These are phyloP conservation scores for Eubucco bourcierii DNA, from an alignment of 2,113 vertebrate species.

Conservation along the genomic window DNA sequence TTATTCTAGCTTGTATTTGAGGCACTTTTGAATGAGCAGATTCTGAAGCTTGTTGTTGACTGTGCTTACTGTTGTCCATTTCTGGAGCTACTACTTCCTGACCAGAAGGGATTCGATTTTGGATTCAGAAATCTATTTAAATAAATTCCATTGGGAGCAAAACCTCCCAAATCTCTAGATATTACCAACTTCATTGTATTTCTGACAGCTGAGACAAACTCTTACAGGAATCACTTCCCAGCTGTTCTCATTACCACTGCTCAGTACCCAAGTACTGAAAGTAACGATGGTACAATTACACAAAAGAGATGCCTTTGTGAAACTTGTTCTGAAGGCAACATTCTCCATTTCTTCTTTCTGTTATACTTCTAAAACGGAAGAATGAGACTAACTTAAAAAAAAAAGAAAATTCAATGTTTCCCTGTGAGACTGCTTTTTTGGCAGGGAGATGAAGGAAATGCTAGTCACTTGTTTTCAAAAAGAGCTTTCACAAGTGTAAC, in stretches of 20 bases:
- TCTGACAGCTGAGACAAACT: not conserved
- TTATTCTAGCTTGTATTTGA: not conserved
- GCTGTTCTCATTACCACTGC: not conserved
- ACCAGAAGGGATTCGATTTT: not conserved
- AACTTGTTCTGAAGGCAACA: not conserved
- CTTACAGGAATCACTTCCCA: not conserved
- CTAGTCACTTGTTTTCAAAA: not conserved
- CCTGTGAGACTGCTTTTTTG: not conserved
- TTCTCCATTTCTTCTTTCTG: not conserved
- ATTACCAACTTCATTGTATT: not conserved
- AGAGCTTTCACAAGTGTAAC: not conserved
- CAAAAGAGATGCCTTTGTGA: not conserved
- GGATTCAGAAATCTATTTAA: not conserved
- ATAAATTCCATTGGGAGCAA: not conserved
- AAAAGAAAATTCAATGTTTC: not conserved
- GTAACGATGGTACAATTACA: not conserved
- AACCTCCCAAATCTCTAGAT: not conserved
- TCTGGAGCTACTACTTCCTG: not conserved
- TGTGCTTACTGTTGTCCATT: not conserved
- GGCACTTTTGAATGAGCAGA: not conserved
- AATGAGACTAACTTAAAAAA: not conserved
- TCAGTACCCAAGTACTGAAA: not conserved
- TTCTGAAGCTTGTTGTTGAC: not conserved
- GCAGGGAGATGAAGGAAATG: not conserved
- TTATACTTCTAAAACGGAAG: not conserved